Conservation (phyloP, 2,888 invertebrate species). For the Nymphalis polychloros region DNA sequence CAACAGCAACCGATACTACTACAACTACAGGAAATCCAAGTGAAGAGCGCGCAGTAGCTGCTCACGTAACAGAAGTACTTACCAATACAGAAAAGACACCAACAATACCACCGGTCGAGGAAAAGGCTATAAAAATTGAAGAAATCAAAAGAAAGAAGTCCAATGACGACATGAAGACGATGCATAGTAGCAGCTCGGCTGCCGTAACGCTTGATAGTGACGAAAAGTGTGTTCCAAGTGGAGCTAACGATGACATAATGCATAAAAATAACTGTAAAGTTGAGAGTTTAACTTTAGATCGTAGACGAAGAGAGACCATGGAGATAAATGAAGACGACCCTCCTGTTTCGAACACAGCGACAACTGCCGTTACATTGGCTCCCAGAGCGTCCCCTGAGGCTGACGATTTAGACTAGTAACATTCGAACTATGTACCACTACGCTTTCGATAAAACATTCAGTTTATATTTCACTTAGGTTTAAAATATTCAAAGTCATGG, state of each 20-base stretch:
- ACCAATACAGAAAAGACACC: conserved; percentile 51
- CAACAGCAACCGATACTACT: conserved; percentile 56
- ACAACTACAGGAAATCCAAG: conserved; percentile 48
- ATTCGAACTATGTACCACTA: conserved; percentile 31
- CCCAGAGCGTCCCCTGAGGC: conserved; percentile 64
- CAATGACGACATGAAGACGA: conserved; percentile 48
- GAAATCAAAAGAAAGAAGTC: conserved; percentile 62
- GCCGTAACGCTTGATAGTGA: conserved; percentile 44
- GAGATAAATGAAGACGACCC: conserved; percentile 49
- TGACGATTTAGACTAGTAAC: conserved; percentile 63
- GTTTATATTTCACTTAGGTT: conserved; percentile 57
- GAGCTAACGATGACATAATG: conserved; percentile 42
- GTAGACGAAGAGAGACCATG: conserved; percentile 59
- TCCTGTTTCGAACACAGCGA: conserved; percentile 37
- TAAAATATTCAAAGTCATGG: conserved; percentile 50
- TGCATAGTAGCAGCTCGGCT: conserved; percentile 48
- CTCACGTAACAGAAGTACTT: conserved; percentile 41
- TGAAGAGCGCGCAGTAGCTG: conserved; percentile 46
- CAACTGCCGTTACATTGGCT: conserved; percentile 46
- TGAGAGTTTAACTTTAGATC: conserved; percentile 62
- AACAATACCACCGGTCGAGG: conserved; percentile 31
- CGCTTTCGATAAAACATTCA: conserved; percentile 48
- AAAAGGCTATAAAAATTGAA: conserved; percentile 61
- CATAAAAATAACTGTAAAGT: conserved; percentile 45
- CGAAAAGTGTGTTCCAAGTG: conserved; percentile 44